Evolutionary conservation across 1,140 invertebrate species (phyloP), one percentile per base, ranked within the genome.

Genomic region (Philopotamus ludificatus): DNA sequence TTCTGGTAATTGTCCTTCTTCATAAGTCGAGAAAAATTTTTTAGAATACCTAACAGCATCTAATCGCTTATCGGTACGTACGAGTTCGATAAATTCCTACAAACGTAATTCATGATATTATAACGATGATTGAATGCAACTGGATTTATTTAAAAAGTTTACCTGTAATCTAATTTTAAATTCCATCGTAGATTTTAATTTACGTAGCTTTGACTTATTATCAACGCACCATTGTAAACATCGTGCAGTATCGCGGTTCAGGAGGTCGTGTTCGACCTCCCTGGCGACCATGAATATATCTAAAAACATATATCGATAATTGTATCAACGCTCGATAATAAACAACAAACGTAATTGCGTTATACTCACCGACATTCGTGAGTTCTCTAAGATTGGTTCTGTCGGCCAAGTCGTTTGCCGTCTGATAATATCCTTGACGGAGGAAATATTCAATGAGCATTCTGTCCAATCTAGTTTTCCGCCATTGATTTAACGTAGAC

Each of bases 141-240:
- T 25, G 49, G 20, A 51, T 10, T 7, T 22, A 51, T 23, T 51
- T 20, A 9, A 22, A 22, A 41, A 34, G 15, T 44, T 9, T 50
- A 79, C 79, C 79, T 94, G 92, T 71, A 97, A 89, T 21, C 95
- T 85, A 59, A 98, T 83, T 76, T 95, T 95, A 74, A 97, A 97
- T 76, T 93, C 91, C 84, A 94, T 89, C 22, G 85, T 91, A 18
- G 90, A 92, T 72, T 93, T 92, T 55, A 97, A 84, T 81, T 97
- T 98, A 44, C 95, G 83, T 47, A 98, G 83, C 75, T 98, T 98
- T 2, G 94, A 97, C 75, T 94, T 91, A 81, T 99, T 98, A 73
- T 99, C 97, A 73, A 94, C 90, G 75, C 96, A 98, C 97, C 97
- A 99, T 51, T 89, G 84, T n/a, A 98, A 83, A 74, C 95, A 97